Conservation (phyloP, 2,797 vertebrate species). For the Podarcis siculus region DNA sequence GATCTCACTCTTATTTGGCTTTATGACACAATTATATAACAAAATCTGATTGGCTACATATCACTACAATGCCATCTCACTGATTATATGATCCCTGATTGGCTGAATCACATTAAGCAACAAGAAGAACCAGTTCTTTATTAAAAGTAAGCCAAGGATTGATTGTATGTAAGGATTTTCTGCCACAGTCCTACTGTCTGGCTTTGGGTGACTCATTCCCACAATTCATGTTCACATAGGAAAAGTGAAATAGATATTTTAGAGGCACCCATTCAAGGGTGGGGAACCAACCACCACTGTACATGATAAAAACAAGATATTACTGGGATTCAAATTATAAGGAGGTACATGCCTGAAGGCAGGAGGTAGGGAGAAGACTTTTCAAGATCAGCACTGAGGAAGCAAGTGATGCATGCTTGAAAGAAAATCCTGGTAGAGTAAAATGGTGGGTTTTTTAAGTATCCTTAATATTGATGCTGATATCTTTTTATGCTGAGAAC, state of each 20-base stretch:
- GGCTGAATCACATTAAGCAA: background rate
- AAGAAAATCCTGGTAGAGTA: conserved; percentile 13
- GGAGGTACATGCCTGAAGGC: background rate
- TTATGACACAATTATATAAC: background rate
- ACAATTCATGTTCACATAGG: too few relatives aligned
- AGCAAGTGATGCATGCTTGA: background rate
- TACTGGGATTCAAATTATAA: background rate
- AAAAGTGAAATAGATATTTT: background rate
- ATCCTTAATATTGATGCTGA: conserved; percentile 38
- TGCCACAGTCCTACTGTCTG: background rate
- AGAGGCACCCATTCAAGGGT: background rate
- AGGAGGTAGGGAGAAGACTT: background rate
- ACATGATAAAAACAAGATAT: background rate
- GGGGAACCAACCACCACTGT: background rate
- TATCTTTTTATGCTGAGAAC: conserved; percentile 32
- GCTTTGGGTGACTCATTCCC: background rate
- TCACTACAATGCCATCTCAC: background rate
- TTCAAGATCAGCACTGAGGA: background rate
- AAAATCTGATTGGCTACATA: background rate
- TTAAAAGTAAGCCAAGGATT: background rate
- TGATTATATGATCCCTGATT: background rate
- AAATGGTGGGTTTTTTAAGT: background rate
- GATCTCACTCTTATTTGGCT: background rate
- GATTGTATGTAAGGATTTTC: background rate
- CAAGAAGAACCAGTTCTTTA: background rate